Evolutionary conservation across 1,140 invertebrate genomes (phyloP), one percentile per base, ranked within the genome.

Genomic region (Brachionus rotundiformis): DNA sequence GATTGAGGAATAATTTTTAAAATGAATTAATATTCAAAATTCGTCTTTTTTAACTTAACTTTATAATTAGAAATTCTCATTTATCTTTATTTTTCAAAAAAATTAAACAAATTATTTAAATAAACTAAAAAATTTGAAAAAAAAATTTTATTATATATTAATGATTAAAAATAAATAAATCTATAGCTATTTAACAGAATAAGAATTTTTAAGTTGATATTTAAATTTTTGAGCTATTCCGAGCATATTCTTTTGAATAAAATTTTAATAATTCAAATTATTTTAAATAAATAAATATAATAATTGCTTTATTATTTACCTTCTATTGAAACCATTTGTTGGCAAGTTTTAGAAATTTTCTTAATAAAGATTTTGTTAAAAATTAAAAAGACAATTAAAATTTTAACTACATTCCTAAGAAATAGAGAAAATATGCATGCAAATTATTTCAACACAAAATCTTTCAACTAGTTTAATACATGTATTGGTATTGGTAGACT

Each of bases 41-140:
- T 54, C 23, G 47, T 54, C 47, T 54, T 16, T 54, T 54, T 54
- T 54, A 54, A 54, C 47, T 54, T 54, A 54, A 54, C 47, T 54
- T 54, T 8, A 4, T n/a, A 8, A 8, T 54, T 54, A 54, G 47
- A 54, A 23, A 8, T 8, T 16, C 23, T 19, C 5, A 41, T 13
- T 41, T n/a, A n/a, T n/a, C n/a, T n/a, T n/a, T n/a, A n/a, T n/a
- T n/a, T n/a, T n/a, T n/a, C n/a, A n/a, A n/a, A n/a, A n/a, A n/a
- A n/a, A n/a, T n/a, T n/a, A n/a, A n/a, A n/a, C n/a, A n/a, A n/a
- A n/a, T n/a, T n/a, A n/a, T n/a, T n/a, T n/a, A n/a, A n/a, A n/a
- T n/a, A n/a, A n/a, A n/a, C n/a, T n/a, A n/a, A n/a, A n/a, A n/a
- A n/a, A n/a, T n/a, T n/a, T n/a, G n/a, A n/a, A n/a, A n/a, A n/a